phyloP scores from a whole-genome alignment of 2,113 vertebrate species.

The Phrynosoma blainvillii region DNA sequence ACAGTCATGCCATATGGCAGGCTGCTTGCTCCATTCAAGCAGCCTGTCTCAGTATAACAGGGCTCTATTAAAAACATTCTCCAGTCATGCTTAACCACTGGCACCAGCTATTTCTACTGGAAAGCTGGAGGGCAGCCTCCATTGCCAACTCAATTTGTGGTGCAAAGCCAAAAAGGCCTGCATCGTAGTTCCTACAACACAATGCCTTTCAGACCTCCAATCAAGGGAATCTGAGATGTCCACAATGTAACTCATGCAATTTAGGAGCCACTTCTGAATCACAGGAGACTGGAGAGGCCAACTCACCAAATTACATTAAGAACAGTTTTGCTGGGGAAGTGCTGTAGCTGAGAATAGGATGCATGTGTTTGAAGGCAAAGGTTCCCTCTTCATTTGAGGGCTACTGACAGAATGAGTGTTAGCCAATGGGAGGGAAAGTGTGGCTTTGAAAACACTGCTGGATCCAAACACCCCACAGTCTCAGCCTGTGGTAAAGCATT shows the following conservation, averaged over 20 bases:
- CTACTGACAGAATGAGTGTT: not conserved
- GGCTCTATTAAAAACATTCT: not conserved
- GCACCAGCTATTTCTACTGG: not conserved
- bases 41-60: fast-evolving
- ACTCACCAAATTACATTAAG: not conserved
- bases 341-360: no score
- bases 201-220: not conserved
- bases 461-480: not conserved
- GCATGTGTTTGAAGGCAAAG: not conserved
- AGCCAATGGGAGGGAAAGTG: not conserved
- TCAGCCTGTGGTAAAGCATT: not conserved
- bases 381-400: not conserved
- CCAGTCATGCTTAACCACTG: not conserved
- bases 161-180: not conserved
- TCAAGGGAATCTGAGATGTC: not conserved
- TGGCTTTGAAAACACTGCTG: not conserved
- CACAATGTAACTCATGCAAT: not conserved
- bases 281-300: not conserved
- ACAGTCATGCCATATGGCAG: not conserved
- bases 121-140: fast-evolving
- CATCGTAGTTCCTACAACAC: not conserved
- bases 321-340: not conserved
- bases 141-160: not conserved
- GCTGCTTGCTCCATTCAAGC: conserved; percentile 20
- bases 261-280: not conserved